Evolutionary conservation across 2,888 invertebrate genomes (phyloP), one percentile per base, ranked within the genome.

Genomic region (Ormyrus rosae): DNA sequence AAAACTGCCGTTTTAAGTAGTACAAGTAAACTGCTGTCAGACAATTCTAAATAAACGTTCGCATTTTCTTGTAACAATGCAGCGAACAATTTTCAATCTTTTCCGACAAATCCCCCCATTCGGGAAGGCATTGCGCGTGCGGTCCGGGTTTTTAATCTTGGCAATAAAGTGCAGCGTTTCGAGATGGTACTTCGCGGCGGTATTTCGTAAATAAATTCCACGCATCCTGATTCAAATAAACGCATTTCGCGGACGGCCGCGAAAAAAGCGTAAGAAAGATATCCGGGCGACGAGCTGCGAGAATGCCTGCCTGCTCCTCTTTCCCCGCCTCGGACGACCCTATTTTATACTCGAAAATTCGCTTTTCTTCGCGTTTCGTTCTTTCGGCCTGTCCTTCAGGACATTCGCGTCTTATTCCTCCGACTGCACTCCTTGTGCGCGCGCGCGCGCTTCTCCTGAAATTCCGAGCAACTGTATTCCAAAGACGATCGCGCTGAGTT

Each of bases 121-220:
- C 19, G 19, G 19, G 19, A 19, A 19, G 19, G 19, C 19, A 19
- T 19, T 19, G 1, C 19, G 19, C 1, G 19, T 19, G 19, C 19
- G 19, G 19, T 19, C 13, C 9, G 11, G 3, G 34, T 60, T 60
- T 60, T 60, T 19, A 8, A 8, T 60, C 6, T 60, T 60, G 60
- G 4, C 34, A 60, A 19, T 19, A 19, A 19, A 19, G 19, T 19
- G 19, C 19, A 19, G 19, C 19, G 19, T 19, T 19, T 19, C 19
- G 19, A 19, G 2, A 19, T 19, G 19, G 19, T 19, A 19, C 19
- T 19, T 19, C 60, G 19, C 13, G 60, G 11, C 19, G 34, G 53
- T 51, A 67, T 67, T 9, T 34, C 6, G 56, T 74, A 64, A 74
- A 74, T 56, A 74, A 74, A 74, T 74, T 74, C 56, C 65, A 48